Evolutionary conservation across 2,113 vertebrate species (phyloP).

Genomic region (Gallinago paraguaiae): DNA sequence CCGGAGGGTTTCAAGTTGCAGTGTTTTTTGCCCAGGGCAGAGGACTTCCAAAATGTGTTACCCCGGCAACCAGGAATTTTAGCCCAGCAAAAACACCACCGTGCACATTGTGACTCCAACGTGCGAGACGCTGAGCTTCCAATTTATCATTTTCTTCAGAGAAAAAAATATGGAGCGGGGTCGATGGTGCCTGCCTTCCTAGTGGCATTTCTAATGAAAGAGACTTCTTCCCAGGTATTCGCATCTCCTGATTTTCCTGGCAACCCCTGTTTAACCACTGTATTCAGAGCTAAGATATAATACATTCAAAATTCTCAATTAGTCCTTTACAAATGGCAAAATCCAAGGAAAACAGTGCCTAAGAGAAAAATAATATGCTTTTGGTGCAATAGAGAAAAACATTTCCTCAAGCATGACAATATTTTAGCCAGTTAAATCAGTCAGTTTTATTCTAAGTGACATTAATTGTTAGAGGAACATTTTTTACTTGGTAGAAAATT

Average conservation of each 20-base stretch:
- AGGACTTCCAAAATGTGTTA: constrained; percentile 37
- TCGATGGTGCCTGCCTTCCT: not conserved
- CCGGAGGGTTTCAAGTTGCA: constrained; percentile 24
- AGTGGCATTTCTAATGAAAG: not conserved
- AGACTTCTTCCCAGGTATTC: not conserved
- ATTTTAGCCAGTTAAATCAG: not conserved
- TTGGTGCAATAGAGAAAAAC: not conserved
- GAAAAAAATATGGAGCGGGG: not conserved
- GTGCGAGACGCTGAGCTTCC: not conserved
- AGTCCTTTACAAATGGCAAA: not conserved
- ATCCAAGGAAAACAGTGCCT: constrained; percentile 38
- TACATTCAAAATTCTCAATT: not conserved
- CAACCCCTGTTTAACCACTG: not conserved
- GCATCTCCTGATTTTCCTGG: constrained; percentile 32
- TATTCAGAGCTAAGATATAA: not conserved
- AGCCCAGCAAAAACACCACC: not conserved
- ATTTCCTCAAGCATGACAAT: not conserved
- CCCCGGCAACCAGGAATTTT: constrained; percentile 32
- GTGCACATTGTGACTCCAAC: not conserved
- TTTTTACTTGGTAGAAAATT: not conserved
- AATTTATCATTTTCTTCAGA: constrained; percentile 33
- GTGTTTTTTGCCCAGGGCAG: not conserved
- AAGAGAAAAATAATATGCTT: constrained; percentile 15
- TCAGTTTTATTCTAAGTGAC: not conserved
- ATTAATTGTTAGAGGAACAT: not conserved